These are phyloP conservation scores for Aromia moschata DNA, from an alignment of 2,888 invertebrate species.

Conservation along the genomic window DNA sequence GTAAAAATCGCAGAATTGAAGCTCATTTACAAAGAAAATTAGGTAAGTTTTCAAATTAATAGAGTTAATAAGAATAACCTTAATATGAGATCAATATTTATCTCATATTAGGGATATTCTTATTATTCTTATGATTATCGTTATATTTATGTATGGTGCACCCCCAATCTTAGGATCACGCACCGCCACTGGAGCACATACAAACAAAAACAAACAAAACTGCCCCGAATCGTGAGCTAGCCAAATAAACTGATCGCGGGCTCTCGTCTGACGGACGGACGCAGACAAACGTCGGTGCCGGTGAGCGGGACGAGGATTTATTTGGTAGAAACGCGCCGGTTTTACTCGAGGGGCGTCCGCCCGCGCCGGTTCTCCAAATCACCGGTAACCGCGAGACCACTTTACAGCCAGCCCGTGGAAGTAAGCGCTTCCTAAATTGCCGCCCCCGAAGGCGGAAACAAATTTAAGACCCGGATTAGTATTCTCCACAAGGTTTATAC, in stretches of 20 bases:
- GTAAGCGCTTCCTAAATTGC: slow-evolving; percentile 24
- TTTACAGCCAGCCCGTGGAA: slow-evolving; percentile 26
- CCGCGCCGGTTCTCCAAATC: slow-evolving; percentile 26
- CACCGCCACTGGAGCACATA: background rate
- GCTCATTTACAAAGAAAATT: too few species aligned
- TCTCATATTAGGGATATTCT: too few species aligned
- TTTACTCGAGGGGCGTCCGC: slow-evolving; percentile 30
- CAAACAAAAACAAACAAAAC: slow-evolving; percentile 17
- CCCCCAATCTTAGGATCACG: too few species aligned
- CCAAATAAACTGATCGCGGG: slow-evolving; percentile 36
- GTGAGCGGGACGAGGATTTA: slow-evolving; percentile 41
- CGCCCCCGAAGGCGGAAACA: slow-evolving; percentile 2
- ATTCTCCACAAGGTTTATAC: background rate
- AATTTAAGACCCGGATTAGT: background rate
- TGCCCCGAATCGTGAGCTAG: slow-evolving; percentile 17
- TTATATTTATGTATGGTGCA: too few species aligned
- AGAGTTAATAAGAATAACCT: too few species aligned
- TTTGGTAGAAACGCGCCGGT: slow-evolving; percentile 30
- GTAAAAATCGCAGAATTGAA: too few species aligned
- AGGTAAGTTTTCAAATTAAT: too few species aligned
- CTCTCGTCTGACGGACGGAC: slow-evolving; percentile 41
- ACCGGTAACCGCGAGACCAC: slow-evolving; percentile 28
- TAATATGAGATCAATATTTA: too few species aligned
- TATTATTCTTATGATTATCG: too few species aligned
- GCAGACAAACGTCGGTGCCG: slow-evolving; percentile 44